phyloP scores from a whole-genome alignment of 2,113 vertebrate species.

The Proteles cristata region DNA sequence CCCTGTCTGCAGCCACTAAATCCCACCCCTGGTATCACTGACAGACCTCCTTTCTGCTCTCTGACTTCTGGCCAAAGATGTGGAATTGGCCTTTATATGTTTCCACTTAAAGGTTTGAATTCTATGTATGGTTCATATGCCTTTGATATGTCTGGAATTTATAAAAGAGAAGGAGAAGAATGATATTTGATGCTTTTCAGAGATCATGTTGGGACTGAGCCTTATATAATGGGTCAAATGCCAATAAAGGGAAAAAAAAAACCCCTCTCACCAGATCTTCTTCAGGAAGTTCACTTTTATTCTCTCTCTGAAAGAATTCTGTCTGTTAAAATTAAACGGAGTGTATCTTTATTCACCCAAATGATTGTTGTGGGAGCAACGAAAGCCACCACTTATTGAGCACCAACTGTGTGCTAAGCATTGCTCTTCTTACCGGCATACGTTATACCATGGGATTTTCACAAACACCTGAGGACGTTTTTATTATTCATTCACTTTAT shows the following conservation, averaged over 20 bases:
- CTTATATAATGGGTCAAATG: constrained; percentile 77
- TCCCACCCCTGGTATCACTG: neutral
- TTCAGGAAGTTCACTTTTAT: constrained; percentile 73
- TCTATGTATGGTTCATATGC: constrained; percentile 70
- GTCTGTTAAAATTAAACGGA: constrained; percentile 69
- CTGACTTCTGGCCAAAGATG: constrained; percentile 67
- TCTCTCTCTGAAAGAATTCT: constrained; percentile 68
- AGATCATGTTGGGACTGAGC: constrained; percentile 44
- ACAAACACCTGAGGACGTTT: neutral
- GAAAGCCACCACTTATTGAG: neutral
- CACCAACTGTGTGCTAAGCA: neutral
- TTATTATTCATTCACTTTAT: constrained; percentile 21
- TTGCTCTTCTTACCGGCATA: neutral
- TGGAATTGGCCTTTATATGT: constrained; percentile 61
- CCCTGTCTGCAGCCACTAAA: neutral
- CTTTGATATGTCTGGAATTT: constrained; percentile 78
- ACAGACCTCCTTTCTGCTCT: constrained; percentile 65
- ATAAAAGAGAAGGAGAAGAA: constrained; percentile 78
- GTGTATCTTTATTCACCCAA: constrained; percentile 39
- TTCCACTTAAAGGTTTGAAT: constrained; percentile 72
- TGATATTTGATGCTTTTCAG: constrained; percentile 80
- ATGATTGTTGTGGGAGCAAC: constrained; percentile 11
- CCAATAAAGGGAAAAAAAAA: constrained; percentile 59
- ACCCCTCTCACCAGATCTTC: constrained; percentile 60
- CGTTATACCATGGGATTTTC: neutral